These are phyloP conservation scores for Acanthosepion esculentum DNA, from an alignment of 2,888 invertebrate species.

Conservation along the genomic window DNA sequence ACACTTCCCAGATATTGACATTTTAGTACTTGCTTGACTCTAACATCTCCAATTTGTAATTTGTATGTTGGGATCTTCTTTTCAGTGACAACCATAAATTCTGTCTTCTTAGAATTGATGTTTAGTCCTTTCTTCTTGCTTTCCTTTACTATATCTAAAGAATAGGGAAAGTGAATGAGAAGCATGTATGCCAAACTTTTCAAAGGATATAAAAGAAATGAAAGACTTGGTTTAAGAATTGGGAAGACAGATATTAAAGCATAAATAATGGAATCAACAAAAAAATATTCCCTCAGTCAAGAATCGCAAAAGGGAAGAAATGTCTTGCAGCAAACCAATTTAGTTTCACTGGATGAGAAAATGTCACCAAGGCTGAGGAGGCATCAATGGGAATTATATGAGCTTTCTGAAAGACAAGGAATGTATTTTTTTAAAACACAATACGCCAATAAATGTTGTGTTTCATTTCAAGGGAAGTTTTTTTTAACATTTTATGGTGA, in stretches of 20 bases:
- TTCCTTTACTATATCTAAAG: too few species aligned
- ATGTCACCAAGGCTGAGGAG: background rate
- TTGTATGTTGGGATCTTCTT: too few species aligned
- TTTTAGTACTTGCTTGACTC: too few species aligned
- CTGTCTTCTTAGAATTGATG: too few species aligned
- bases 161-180: too few species aligned
- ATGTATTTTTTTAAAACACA: background rate
- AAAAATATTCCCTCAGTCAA: background rate
- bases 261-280: background rate
- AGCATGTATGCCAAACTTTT: too few species aligned
- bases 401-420: background rate
- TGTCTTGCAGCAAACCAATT: background rate
- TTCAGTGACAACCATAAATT: too few species aligned
- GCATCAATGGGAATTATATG: background rate
- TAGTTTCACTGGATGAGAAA: background rate
- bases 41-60: too few species aligned
- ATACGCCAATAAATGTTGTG: background rate
- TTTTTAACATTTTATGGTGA: background rate
- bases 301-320: background rate
- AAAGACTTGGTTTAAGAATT: too few species aligned
- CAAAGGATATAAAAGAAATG: background rate
- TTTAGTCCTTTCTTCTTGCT: too few species aligned
- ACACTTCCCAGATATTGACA: too few species aligned
- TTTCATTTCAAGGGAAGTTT: background rate
- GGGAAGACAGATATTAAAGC: background rate